Base-by-base conservation (phyloP, 2,113 vertebrate species). In the Sphaerodactylus townsendi region DNA sequence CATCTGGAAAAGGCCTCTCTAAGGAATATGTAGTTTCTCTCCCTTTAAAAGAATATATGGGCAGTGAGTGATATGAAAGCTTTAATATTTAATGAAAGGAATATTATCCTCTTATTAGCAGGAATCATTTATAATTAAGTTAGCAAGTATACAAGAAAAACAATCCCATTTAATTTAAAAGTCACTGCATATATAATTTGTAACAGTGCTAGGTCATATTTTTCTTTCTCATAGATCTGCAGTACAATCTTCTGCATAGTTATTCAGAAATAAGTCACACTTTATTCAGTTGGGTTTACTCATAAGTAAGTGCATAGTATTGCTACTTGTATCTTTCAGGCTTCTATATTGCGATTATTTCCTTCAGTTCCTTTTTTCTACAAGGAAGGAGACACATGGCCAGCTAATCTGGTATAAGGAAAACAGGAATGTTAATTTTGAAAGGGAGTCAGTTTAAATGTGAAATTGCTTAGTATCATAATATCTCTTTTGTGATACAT, bases 1-100 rank as follows among this genome's bases (percentile, higher is more conserved):
- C 66, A 82, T 19, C 41, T 90, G 75, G n/a, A 79, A 81, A 91
- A 71, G 41, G 64, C 82, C 86, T 83, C 15, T 59, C 86, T 85
- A 85, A 44, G 48, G 53, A 13, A 74, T 25, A 15, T 41, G 28
- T 80, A 28, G 46, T 44, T 33, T 25, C 15, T 11, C 28, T 73
- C 10, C 7, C 39, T 82, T 50, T 68, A 68, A 68, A 53, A 28
- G n/a, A 56, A 69, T 23, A 74, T 41, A 21, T 44, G 28, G 13
- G 15, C 23, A 35, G 13, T 41, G 35, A 33, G 37, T 76, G 46
- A 33, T n/a, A 23, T 83, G 33, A 25, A 25, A 39, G 35, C 5
- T 76, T 83, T 53, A 76, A 68, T 68, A 50, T 41, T 35, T 19
- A 48, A 68, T 37, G 35, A 53, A 56, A n/a, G 35, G 8, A 10